These are phyloP conservation scores for Sternotherus odoratus DNA, from an alignment of 2,797 vertebrate species.

Conservation along the genomic window DNA sequence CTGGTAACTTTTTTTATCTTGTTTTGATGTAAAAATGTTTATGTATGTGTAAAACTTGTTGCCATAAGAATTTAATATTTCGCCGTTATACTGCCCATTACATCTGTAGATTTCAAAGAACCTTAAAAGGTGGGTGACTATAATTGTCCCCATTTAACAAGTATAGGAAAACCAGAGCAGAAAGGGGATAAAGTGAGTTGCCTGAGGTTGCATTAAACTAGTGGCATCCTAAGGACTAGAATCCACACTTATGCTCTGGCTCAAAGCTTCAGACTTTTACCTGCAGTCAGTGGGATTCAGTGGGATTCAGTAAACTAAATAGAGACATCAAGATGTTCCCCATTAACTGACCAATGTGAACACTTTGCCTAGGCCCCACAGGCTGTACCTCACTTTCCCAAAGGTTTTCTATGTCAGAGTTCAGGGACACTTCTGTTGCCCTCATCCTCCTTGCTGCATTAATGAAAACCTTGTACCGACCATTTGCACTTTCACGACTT, in stretches of 20 bases:
- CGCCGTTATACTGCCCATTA: background rate
- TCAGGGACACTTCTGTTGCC: background rate
- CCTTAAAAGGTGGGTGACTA: background rate
- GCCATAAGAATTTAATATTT: background rate
- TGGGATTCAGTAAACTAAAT: slow-evolving; percentile 12
- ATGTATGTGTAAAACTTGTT: slow-evolving; percentile 5
- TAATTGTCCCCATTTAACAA: background rate
- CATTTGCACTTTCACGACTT: background rate
- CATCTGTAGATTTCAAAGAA: background rate
- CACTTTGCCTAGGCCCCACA: background rate
- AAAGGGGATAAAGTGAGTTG: background rate
- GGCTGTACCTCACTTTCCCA: background rate
- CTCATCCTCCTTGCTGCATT: too few relatives aligned
- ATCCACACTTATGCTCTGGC: background rate
- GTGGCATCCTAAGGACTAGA: background rate
- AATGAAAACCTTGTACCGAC: background rate
- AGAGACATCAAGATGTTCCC: background rate
- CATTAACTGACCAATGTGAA: background rate
- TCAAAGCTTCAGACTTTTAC: background rate
- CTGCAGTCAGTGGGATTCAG: background rate
- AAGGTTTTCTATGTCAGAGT: background rate
- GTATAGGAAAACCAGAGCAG: background rate
- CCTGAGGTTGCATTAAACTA: background rate
- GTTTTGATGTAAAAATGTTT: background rate
- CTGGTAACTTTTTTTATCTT: slow-evolving; percentile 46